Percentiles rank a stretch among this genome's conserved stretches.
These are phyloP conservation scores for Caenorhabditis drosophilae DNA, from an alignment of 2,888 invertebrate genomes.

Conservation along the genomic window DNA sequence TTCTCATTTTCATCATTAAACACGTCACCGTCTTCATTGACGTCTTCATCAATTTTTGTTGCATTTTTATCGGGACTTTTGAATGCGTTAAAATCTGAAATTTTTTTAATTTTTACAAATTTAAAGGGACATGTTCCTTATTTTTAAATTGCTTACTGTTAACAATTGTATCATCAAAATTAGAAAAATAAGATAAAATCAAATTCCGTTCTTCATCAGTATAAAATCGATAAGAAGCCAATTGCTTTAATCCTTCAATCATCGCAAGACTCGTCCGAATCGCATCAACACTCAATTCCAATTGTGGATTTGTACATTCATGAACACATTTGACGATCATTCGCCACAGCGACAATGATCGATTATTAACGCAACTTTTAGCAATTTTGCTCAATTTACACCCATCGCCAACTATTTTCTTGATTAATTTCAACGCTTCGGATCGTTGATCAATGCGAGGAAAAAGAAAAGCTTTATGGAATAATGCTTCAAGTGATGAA, in stretches of 20 bases:
- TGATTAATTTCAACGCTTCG: conserved; percentile 49
- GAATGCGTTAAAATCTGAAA: conserved; percentile 13
- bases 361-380: conserved; percentile 14
- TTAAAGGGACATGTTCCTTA: not conserved
- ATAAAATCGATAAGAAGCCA: conserved; percentile 26
- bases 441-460: conserved; percentile 51
- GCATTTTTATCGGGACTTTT: no score
- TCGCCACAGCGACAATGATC: conserved; percentile 48
- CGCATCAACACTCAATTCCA: conserved; percentile 55
- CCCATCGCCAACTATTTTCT: conserved; percentile 34
- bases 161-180: conserved; percentile 35
- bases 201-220: conserved; percentile 35
- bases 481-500: conserved; percentile 49
- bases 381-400: conserved; percentile 40
- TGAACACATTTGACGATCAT: conserved; percentile 49
- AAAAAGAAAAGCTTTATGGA: conserved; percentile 55
- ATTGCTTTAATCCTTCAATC: conserved; percentile 36
- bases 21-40: conserved; percentile 18
- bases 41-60: conserved; percentile 16
- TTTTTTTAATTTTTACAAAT: not conserved
- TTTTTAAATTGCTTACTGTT: conserved; percentile 26
- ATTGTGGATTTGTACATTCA: conserved; percentile 50
- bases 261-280: conserved; percentile 46
- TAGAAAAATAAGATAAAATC: conserved; percentile 26
- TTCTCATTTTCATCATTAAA: not conserved